Evolutionary conservation across 1,140 invertebrate species (phyloP), one percentile per base, ranked within the genome.

Genomic region (Panonychus citri): DNA sequence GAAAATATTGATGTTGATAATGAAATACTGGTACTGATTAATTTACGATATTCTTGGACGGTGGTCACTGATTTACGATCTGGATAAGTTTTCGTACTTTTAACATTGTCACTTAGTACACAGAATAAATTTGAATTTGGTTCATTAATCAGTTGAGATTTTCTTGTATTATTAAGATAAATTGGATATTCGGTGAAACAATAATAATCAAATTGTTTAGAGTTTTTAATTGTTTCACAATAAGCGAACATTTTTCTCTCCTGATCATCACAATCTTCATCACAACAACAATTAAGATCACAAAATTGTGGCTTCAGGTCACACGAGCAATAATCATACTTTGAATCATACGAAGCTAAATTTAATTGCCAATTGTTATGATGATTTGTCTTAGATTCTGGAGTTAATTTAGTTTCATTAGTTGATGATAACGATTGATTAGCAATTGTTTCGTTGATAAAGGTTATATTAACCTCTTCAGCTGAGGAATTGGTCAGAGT

Each of bases 241-340:
- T 68, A 60, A 39, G 69, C 66, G 64, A 82, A 82, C 10, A 76
- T 65, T 52, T 62, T 54, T 63, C 70, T 72, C 56, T 81, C 75
- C 48, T 65, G 62, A 3, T 66, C 60, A 15, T 69, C 65, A 65
- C 81, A 84, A 57, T 82, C 80, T 25, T 57, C 61, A 68, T 84
- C 81, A 69, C 81, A 83, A 62, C 81, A 83, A 66, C 81, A 84
- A 62, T 81, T 79, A 34, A 81, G 71, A 68, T 84, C 80, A 71
- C 81, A 84, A 21, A 67, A 66, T 59, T 71, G 65, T 39, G 69
- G 68, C 74, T 63, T 70, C 37, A 70, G 57, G 59, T 72, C 68
- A 63, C 70, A 72, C 7, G 65, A 63, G 62, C 70, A 72, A 50
- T 25, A 37, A 30, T 57, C 24, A 50, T 50, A n/a, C 10, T 19